Evolutionary conservation across 2,113 vertebrate species (phyloP).

Genomic region (Prionailurus bengalensis): DNA sequence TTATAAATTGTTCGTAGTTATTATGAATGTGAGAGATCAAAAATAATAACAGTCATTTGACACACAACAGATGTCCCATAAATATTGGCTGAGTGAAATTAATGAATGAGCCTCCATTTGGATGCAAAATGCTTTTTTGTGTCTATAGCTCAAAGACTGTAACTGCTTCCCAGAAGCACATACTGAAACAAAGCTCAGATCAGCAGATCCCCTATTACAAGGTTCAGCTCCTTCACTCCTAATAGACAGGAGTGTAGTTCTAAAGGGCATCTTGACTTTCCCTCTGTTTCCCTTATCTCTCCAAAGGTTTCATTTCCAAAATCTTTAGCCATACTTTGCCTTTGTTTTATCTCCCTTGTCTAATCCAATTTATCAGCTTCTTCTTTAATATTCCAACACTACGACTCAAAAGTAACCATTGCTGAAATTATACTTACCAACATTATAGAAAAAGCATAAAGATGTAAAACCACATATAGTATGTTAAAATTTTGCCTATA

Average conservation of each 20-base stretch:
- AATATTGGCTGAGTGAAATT: constrained; percentile 3
- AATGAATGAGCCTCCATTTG: not conserved
- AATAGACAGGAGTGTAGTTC: not conserved
- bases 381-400: not conserved
- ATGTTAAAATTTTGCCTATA: constrained; percentile 9
- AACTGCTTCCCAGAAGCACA: not conserved
- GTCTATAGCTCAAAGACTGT: not conserved
- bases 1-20: not conserved
- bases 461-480: not conserved
- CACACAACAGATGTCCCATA: not conserved
- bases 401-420: not conserved
- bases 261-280: not conserved
- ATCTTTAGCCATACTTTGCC: not conserved
- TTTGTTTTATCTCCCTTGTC: not conserved
- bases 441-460: not conserved
- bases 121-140: not conserved
- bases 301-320: not conserved
- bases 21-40: not conserved
- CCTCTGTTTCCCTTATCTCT: not conserved
- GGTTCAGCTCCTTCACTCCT: not conserved
- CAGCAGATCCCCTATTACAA: not conserved
- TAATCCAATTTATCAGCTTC: not conserved
- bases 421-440: not conserved
- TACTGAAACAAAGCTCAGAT: not conserved
- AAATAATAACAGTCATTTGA: not conserved